Conservation (phyloP, 2,888 invertebrate species). For the Corbicula japonica region DNA sequence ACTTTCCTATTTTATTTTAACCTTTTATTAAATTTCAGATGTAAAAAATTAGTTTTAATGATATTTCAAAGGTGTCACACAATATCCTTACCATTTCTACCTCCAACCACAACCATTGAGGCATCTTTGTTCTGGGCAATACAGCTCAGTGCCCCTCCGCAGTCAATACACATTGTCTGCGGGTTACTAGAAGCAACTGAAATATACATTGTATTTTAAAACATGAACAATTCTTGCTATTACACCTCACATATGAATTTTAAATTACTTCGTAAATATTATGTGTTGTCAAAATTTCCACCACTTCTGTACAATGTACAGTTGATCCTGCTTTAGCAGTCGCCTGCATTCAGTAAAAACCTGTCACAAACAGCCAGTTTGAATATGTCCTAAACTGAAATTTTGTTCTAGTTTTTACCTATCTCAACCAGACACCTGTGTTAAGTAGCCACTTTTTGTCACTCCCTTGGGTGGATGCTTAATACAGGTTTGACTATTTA, state of each 20-base stretch:
- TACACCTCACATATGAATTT: not conserved
- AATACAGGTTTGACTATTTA: too few relatives aligned
- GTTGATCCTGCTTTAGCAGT: not conserved
- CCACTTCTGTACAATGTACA: not conserved
- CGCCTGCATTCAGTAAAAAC: not conserved
- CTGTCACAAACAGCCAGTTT: not conserved
- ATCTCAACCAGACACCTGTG: too few relatives aligned
- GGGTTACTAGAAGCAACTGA: constrained; percentile 62
- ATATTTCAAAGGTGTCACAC: not conserved
- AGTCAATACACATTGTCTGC: constrained; percentile 64
- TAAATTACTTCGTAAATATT: not conserved
- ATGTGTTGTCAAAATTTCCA: not conserved
- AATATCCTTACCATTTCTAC: constrained; percentile 93
- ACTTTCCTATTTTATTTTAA: not conserved
- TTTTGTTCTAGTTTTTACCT: too few relatives aligned
- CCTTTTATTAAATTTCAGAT: not conserved
- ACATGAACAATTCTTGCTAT: not conserved
- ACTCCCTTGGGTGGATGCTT: too few relatives aligned
- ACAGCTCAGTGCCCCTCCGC: constrained; percentile 94
- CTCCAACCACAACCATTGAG: constrained; percentile 96
- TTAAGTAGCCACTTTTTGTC: too few relatives aligned
- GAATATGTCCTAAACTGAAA: too few relatives aligned
- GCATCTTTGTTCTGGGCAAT: constrained; percentile 96
- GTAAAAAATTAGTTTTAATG: not conserved
- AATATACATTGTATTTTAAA: constrained; percentile 12